phyloP scores from a whole-genome alignment of 2,113 vertebrate species.

The Acinonyx jubatus region DNA sequence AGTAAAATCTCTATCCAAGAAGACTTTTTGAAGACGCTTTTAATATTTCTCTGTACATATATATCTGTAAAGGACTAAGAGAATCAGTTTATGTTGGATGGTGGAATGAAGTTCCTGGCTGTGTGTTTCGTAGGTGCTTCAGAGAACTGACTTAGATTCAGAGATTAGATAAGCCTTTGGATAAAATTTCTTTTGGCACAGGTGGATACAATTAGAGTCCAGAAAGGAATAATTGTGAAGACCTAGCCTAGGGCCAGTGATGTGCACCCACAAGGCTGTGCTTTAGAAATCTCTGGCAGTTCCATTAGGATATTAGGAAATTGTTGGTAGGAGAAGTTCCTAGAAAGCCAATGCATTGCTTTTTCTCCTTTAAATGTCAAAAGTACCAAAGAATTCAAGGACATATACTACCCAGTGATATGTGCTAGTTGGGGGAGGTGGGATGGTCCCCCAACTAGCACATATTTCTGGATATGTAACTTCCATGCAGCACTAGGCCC shows the following conservation, averaged over 20 bases:
- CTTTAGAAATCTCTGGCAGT: slow-evolving; percentile 24
- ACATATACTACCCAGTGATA: not conserved
- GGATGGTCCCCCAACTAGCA: not conserved
- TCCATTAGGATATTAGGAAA: not conserved
- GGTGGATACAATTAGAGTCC: not conserved
- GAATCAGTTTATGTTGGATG: not conserved
- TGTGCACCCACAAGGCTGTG: not conserved
- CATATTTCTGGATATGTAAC: not conserved
- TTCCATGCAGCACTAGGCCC: not conserved
- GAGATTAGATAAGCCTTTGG: slow-evolving; percentile 41
- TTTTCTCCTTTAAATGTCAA: not conserved
- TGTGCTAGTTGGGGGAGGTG: not conserved
- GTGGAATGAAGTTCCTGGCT: not conserved
- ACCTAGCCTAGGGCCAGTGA: not conserved
- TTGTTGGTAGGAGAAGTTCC: slow-evolving; percentile 11
- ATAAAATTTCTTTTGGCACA: slow-evolving; percentile 18
- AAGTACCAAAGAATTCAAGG: not conserved
- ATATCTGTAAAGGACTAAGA: not conserved
- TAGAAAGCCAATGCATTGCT: not conserved
- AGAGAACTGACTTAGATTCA: slow-evolving; percentile 34
- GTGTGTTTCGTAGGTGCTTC: not conserved
- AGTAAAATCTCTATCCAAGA: not conserved
- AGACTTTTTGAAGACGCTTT: not conserved
- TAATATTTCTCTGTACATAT: not conserved
- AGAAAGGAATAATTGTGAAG: slow-evolving; percentile 39